phyloP scores from a whole-genome alignment of 2,888 invertebrate species.

The Drosophila prostipennis region DNA sequence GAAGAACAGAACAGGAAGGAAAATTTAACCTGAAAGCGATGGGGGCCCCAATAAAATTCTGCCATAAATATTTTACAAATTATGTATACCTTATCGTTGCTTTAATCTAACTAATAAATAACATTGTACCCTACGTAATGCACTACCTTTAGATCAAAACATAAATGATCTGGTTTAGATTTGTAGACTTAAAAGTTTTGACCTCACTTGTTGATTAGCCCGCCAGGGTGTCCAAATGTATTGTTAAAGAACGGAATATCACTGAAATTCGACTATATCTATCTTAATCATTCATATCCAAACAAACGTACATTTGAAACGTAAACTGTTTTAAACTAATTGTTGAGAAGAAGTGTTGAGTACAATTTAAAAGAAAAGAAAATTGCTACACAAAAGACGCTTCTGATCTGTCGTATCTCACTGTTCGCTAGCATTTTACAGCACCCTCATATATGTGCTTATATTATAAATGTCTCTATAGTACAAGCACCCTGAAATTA shows the following conservation, averaged over 20 bases:
- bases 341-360: slow-evolving; percentile 29
- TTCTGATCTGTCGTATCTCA: not conserved
- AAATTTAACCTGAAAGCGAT: slow-evolving; percentile 16
- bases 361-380: slow-evolving; percentile 6
- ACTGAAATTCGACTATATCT: slow-evolving; percentile 21
- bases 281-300: slow-evolving; percentile 5
- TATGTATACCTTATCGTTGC: slow-evolving; percentile 52
- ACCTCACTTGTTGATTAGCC: slow-evolving; percentile 12
- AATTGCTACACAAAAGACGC: not conserved
- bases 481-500: slow-evolving; percentile 10
- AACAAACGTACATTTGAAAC: slow-evolving; percentile 5
- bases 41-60: slow-evolving; percentile 35
- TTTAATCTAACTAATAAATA: slow-evolving; percentile 45
- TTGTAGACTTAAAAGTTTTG: not conserved
- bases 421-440: slow-evolving; percentile 20
- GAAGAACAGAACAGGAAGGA: not conserved
- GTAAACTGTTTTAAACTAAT: slow-evolving; percentile 2
- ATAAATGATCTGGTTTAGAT: not conserved
- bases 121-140: slow-evolving; percentile 5
- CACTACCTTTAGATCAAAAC: not conserved
- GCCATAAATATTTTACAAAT: slow-evolving; percentile 66
- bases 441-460: slow-evolving; percentile 15
- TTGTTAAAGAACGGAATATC: slow-evolving; percentile 12
- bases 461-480: slow-evolving; percentile 24
- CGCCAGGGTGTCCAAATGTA: not conserved